Evolutionary conservation across 2,797 vertebrate genomes (phyloP), one percentile per base, ranked within the genome.

Genomic region (Alectoris magna): DNA sequence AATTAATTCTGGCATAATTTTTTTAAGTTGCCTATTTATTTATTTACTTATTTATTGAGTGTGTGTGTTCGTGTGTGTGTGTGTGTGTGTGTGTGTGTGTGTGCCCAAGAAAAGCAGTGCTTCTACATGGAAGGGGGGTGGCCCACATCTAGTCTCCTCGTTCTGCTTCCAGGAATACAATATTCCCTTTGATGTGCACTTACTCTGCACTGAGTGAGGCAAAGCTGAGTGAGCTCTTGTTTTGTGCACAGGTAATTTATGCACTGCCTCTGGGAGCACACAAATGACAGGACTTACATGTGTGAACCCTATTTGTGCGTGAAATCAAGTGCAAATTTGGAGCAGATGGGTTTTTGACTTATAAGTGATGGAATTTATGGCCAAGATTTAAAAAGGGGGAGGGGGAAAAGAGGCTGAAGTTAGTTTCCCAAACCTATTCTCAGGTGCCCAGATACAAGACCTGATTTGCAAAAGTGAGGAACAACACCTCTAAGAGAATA

Each of bases 261-360:
- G 84, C 92, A 67, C 88, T 93, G 91, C 92, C 91, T 92, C 84
- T 96, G 92, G 84, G 92, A 96, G 81, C 87, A 84, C 75, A 80
- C 82, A 81, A 95, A 60, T 76, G 79, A 84, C 95, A 92, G 70
- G 77, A 94, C 76, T 95, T 95, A 91, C 92, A 81, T 92, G 92
- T 95, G 93, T 94, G 95, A 95, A 93, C 92, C 76, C 84, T 92
- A 94, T 92, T 91, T 93, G 92, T 94, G 92, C 73, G 31, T 64
- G 76, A 95, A 95, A 96, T 95, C 92, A 94, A 93, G 93, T 96
- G 95, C 79, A 95, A 96, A 96, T 95, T 89, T 87, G 85, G 91
- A 95, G 92, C 96, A 96, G 95, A 95, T 95, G 95, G 90, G 34
- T 38, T 78, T 91, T 94, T 84, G 91, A 93, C 92, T 91, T 36